These are phyloP conservation scores for Hemitrygon akajei DNA, from an alignment of 2,797 vertebrate genomes.

Conservation along the genomic window DNA sequence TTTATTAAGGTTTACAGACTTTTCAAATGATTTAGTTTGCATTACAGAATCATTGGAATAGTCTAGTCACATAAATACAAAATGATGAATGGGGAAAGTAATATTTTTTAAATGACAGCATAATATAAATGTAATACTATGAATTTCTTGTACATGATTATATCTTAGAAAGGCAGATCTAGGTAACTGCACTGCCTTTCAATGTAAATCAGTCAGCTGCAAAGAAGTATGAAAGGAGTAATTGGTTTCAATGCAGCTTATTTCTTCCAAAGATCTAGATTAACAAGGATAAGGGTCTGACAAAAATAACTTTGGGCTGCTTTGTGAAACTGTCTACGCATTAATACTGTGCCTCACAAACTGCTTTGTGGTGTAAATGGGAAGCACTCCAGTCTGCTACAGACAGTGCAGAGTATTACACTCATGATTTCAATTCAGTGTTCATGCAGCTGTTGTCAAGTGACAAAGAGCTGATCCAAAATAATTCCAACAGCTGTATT, in stretches of 20 bases:
- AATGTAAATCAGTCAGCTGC: neutral
- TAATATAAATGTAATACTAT: neutral
- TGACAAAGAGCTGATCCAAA: conserved; percentile 22
- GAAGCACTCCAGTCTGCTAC: conserved; percentile 27
- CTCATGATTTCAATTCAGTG: conserved; percentile 32
- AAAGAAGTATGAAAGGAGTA: neutral
- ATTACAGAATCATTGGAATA: neutral
- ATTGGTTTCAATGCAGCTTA: neutral
- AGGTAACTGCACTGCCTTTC: neutral
- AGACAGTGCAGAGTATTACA: conserved; percentile 23
- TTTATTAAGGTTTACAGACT: neutral
- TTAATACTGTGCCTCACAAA: conserved; percentile 16
- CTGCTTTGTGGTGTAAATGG: conserved; percentile 18
- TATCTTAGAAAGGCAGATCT: neutral
- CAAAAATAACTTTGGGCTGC: conserved; percentile 4
- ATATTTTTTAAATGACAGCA: no score
- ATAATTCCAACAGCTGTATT: conserved; percentile 12
- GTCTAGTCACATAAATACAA: neutral
- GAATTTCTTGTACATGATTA: neutral
- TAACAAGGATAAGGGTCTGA: neutral
- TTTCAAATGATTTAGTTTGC: neutral
- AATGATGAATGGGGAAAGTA: neutral
- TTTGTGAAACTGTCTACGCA: conserved; percentile 14
- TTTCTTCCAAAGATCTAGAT: neutral
- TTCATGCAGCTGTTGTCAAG: conserved; percentile 35